Conservation (phyloP, 1,140 invertebrate genomes). For the Eubasilissa regina region DNA sequence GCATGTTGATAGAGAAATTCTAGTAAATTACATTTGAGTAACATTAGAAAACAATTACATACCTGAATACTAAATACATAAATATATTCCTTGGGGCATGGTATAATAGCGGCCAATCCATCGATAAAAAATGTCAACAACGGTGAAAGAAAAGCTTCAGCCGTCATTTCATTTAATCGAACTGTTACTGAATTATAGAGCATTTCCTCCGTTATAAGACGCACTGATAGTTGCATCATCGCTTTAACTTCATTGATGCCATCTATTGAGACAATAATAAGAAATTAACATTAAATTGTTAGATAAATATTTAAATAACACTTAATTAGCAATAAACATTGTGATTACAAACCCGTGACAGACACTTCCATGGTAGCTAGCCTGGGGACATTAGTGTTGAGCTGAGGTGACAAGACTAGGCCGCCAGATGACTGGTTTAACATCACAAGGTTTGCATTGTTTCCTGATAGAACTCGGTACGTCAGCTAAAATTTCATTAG, state of each 20-base stretch:
- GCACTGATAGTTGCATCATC: slow-evolving; percentile 89
- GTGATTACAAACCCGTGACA: slow-evolving; percentile 81
- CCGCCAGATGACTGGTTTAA: slow-evolving; percentile 89
- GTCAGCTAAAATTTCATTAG: slow-evolving; percentile 65
- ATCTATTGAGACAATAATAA: slow-evolving; percentile 73
- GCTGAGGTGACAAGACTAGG: slow-evolving; percentile 89
- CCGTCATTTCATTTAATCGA: slow-evolving; percentile 93
- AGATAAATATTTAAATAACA: neutral
- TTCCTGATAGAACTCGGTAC: slow-evolving; percentile 91
- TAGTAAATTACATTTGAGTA: neutral
- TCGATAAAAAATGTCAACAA: slow-evolving; percentile 92
- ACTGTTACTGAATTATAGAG: slow-evolving; percentile 96
- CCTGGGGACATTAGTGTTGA: slow-evolving; percentile 97
- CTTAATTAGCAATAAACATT: neutral
- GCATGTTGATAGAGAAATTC: neutral
- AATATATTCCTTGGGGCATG: slow-evolving; percentile 93
- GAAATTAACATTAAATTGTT: neutral
- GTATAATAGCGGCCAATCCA: slow-evolving; percentile 92
- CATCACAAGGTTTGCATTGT: slow-evolving; percentile 91
- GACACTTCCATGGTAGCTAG: slow-evolving; percentile 95
- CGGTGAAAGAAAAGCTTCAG: slow-evolving; percentile 93
- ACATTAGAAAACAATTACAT: too few species aligned
- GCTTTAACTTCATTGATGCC: slow-evolving; percentile 93
- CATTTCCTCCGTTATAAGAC: slow-evolving; percentile 95
- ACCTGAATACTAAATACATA: slow-evolving; percentile 94